A percentile compares a stretch with the other conserved stretches of the same genome.
These are phyloP conservation scores for Oryzias melastigma DNA, from an alignment of 2,113 vertebrate genomes.

Conservation along the genomic window DNA sequence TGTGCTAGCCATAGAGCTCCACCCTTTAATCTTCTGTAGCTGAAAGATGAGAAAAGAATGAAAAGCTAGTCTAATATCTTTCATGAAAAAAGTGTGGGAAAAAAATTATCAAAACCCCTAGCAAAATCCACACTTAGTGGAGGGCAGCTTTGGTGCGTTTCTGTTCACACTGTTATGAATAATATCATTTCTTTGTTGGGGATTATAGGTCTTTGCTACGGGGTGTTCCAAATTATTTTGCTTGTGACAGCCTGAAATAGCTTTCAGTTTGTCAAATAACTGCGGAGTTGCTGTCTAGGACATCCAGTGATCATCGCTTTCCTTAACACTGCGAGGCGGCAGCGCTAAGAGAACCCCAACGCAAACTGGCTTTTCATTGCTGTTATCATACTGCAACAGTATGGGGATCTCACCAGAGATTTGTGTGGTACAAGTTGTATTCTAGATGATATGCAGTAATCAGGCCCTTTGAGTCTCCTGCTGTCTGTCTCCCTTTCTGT, in stretches of 20 bases:
- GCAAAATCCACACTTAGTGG: slow-evolving; percentile 49
- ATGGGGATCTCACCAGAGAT: slow-evolving; percentile 75
- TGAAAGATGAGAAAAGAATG: slow-evolving; percentile 53
- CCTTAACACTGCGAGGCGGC: slow-evolving; percentile 50
- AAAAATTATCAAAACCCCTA: slow-evolving; percentile 43
- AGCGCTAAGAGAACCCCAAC: slow-evolving; percentile 55
- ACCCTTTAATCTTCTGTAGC: slow-evolving; percentile 52
- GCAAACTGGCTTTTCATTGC: slow-evolving; percentile 71
- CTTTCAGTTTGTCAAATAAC: slow-evolving; percentile 68
- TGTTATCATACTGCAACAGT: slow-evolving; percentile 74
- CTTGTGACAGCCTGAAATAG: slow-evolving; percentile 58
- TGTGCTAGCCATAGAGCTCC: slow-evolving; percentile 23
- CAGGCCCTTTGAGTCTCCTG: slow-evolving; percentile 72
- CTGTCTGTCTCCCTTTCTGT: slow-evolving; percentile 47
- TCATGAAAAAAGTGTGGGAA: slow-evolving; percentile 23
- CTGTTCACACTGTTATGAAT: slow-evolving; percentile 65
- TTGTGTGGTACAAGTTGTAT: slow-evolving; percentile 72
- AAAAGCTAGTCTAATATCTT: slow-evolving; percentile 53
- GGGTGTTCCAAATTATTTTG: slow-evolving; percentile 66
- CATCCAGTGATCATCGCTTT: slow-evolving; percentile 64
- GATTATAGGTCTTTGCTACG: slow-evolving; percentile 65
- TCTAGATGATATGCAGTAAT: slow-evolving; percentile 79
- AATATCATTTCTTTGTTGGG: slow-evolving; percentile 63
- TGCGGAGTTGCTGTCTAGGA: slow-evolving; percentile 61
- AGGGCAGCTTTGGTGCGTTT: slow-evolving; percentile 54